Evolutionary conservation across 2,113 vertebrate species (phyloP), one percentile per base, ranked within the genome.

Genomic region (Corythoichthys intestinalis): DNA sequence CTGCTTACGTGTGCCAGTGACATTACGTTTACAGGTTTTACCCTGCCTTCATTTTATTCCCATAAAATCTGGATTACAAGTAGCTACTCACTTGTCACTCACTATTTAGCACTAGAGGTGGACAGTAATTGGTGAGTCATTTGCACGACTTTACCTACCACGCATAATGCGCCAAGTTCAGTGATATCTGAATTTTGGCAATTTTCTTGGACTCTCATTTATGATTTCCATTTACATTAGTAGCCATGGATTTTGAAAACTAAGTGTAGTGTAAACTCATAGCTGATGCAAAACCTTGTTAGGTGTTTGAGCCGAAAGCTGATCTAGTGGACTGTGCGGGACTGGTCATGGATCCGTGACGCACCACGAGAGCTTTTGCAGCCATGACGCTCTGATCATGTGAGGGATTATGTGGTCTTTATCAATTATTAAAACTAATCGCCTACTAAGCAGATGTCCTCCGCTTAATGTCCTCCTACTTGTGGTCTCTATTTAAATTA

Each of bases 361-460:
- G 5, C 77, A 39, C 69, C 85, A 87, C 78, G 59, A 50, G 83
- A 89, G 49, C 79, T 74, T 54, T 76, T 83, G 85, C 79, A 80
- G 84, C 87, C 85, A 85, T 88, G 86, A 83, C 74, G 70, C 74
- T 74, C 75, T 87, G 73, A 80, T 87, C 83, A 85, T 85, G 67
- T 74, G 76, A 85, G 73, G 80, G 67, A 82, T 79, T 76, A 80
- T 79, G 47, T 84, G 76, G 76, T 82, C 87, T 86, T 83, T 81
- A 87, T 89, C 71, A 89, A 90, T 90, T 89, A 90, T 90, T 90
- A 82, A 89, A 86, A 83, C 65, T 82, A 83, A 87, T 84, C 85
- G 74, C 67, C 67, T 17, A 78, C 74, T 71, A 3, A 71, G 74
- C 68, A 81, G 83, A 80, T 73, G 44, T 65, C 72, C 53, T 47